Evolutionary conservation across 2,113 vertebrate genomes (phyloP).

Genomic region (Lethenteron reissneri): DNA sequence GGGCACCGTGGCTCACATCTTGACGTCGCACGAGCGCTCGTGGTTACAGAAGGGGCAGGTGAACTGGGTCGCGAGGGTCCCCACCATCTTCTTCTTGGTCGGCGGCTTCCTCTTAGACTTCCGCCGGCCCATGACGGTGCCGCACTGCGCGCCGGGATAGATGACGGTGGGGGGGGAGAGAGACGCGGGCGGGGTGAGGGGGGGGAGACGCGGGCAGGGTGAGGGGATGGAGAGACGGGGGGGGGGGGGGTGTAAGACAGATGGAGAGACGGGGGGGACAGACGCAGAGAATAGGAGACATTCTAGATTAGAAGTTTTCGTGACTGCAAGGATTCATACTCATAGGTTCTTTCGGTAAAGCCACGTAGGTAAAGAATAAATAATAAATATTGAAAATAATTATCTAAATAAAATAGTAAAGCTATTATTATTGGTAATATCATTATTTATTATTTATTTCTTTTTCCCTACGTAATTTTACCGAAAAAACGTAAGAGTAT

Average conservation of each 20-base stretch:
- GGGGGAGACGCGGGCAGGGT: background rate
- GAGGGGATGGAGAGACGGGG: background rate
- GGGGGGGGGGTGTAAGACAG: background rate
- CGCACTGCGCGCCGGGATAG: background rate
- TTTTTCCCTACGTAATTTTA: too few species aligned
- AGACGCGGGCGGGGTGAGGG: background rate
- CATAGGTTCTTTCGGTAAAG: too few species aligned
- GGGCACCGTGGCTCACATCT: conserved; percentile 33
- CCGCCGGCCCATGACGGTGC: conserved; percentile 44
- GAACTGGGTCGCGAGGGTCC: conserved; percentile 61
- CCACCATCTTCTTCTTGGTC: conserved; percentile 67
- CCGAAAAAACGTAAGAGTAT: too few species aligned
- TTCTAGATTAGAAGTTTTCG: too few species aligned
- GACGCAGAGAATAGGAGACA: background rate
- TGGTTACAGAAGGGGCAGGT: conserved; percentile 78
- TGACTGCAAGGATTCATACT: too few species aligned
- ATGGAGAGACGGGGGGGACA: background rate
- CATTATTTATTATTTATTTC: too few species aligned
- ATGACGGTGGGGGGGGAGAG: background rate
- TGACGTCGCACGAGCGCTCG: conserved; percentile 73
- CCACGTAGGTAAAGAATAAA: too few species aligned
- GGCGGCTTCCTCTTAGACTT: conserved; percentile 74
- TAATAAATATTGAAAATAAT: too few species aligned
- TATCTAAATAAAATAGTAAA: too few species aligned
- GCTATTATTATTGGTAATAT: too few species aligned